Evolutionary conservation across 2,888 invertebrate genomes (phyloP), one percentile per base, ranked within the genome.

Genomic region (Ophonus ardosiacus): DNA sequence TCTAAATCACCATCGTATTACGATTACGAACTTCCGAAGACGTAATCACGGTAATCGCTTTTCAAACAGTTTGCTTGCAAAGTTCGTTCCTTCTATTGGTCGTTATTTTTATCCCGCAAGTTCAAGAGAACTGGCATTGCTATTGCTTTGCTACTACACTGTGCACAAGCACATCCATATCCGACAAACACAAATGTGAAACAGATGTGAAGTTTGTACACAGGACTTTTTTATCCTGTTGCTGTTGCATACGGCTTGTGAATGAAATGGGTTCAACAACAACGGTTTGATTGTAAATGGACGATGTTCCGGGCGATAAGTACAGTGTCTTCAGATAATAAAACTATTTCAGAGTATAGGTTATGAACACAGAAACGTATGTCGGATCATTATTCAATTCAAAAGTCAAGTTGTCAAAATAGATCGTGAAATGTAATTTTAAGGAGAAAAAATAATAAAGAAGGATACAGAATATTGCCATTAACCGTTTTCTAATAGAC

Each of bases 151-250:
- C 38, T 51, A 18, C 78, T 57, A 56, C 78, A 78, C 31, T 15
- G 13, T 13, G 43, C 8, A 51, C 10, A 5, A 31, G 31, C 31
- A 31, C 31, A 31, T 31, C 31, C 31, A 51, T 13, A 51, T 51
- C 78, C 57, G 78, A 57, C 78, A 57, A 56, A 78, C 57, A 74
- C 78, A 78, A 78, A 78, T 78, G 78, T 78, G 78, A 78, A 78
- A 78, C 78, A 78, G 78, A 78, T 78, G 78, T 78, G 51, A 57
- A 78, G 78, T 78, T 76, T 78, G 21, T 78, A 56, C 31, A 57
- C 78, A 51, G 43, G 43, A 51, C 43, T 51, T 51, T 51, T 51
- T 51, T 51, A 51, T 10, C 43, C 43, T 31, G 31, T 31, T 31
- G 31, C 31, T 31, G 43, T 51, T 51, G 43, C 43, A 10, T 51